phyloP scores from a whole-genome alignment of 1,140 invertebrate genomes.

The Leguminivora glycinivorella region DNA sequence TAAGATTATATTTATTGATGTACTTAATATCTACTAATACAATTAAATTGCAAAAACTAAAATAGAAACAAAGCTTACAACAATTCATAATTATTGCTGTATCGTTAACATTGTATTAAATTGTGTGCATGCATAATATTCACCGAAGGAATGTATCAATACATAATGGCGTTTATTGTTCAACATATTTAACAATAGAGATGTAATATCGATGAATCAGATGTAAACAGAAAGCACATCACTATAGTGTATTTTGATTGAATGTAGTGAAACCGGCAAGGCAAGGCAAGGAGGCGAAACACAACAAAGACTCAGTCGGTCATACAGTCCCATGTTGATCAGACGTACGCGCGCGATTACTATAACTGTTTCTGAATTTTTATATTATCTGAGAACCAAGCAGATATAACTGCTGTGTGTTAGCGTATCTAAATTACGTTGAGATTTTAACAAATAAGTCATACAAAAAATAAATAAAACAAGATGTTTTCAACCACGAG shows the following conservation, averaged over 20 bases:
- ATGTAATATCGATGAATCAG: constrained; percentile 52
- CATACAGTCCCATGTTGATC: constrained; percentile 61
- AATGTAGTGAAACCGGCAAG: constrained; percentile 54
- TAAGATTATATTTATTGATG: too few species aligned
- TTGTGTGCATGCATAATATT: background rate
- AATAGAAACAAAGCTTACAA: too few species aligned
- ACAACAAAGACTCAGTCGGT: constrained; percentile 76
- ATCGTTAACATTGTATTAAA: too few species aligned
- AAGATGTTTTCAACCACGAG: constrained; percentile 74
- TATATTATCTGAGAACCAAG: background rate
- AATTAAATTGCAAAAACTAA: too few species aligned
- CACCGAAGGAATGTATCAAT: constrained; percentile 32
- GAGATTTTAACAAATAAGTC: constrained; percentile 32
- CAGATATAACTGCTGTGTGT: background rate
- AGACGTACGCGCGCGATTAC: constrained; percentile 38
- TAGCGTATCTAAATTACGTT: background rate
- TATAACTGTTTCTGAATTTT: constrained; percentile 23
- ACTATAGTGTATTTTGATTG: constrained; percentile 59
- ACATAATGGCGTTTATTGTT: background rate
- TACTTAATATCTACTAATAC: too few species aligned
- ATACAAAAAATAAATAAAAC: constrained; percentile 34
- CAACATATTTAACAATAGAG: background rate
- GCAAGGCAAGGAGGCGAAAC: constrained; percentile 53
- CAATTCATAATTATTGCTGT: too few species aligned
- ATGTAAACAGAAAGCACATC: constrained; percentile 67